Conservation (phyloP, 2,113 vertebrate species). For the Tychaedon coryphoeus region DNA sequence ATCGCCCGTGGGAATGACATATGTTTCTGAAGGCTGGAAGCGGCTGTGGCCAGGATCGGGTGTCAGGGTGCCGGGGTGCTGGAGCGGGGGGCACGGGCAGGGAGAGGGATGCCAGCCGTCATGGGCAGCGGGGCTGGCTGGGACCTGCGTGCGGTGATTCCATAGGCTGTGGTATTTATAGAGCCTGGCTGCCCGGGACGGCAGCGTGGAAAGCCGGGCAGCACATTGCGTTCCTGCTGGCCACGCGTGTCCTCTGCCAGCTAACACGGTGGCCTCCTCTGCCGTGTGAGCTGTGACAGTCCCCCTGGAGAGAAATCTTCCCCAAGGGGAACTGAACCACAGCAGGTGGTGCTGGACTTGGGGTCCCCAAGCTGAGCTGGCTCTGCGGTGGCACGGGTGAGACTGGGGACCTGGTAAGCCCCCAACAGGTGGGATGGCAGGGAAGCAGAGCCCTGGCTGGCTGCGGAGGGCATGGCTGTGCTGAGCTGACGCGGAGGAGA, state of each 20-base stretch:
- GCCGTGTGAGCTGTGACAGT: fast-evolving
- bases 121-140: not conserved
- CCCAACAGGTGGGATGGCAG: not conserved
- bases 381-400: fast-evolving
- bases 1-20: not conserved
- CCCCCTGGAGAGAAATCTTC: not conserved
- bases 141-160: not conserved
- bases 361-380: not conserved
- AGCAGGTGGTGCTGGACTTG: not conserved
- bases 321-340: not conserved
- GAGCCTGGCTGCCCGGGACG: not conserved
- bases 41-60: not conserved
- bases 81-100: not conserved
- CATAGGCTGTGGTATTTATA: slow-evolving; percentile 5
- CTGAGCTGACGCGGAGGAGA: not conserved
- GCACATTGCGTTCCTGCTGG: not conserved
- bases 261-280: fast-evolving
- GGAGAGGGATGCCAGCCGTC: not conserved
- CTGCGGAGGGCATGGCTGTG: not conserved
- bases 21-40: slow-evolving; percentile 40
- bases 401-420: not conserved
- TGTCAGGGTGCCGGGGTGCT: slow-evolving; percentile 27
- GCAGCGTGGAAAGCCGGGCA: not conserved
- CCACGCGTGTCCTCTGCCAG: not conserved
- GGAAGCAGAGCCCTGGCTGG: not conserved